A percentile compares a stretch with the other conserved stretches of the same genome.
These are phyloP conservation scores for Caenorhabditis angaria DNA, from an alignment of 2,888 invertebrate species.

Conservation along the genomic window DNA sequence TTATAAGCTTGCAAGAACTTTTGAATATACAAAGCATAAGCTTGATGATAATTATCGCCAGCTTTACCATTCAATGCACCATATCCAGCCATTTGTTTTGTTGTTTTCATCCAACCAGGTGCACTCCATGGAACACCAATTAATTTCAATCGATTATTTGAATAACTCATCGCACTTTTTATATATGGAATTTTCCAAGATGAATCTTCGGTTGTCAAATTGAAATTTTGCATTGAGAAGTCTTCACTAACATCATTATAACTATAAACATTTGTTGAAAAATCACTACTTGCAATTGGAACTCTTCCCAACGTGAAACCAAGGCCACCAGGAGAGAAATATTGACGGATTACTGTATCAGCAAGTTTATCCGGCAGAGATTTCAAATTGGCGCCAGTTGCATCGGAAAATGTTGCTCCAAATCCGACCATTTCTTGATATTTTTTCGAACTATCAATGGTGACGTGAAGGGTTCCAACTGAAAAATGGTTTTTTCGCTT, in stretches of 20 bases:
- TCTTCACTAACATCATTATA: slow-evolving; percentile 34
- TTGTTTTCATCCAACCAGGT: slow-evolving; percentile 38
- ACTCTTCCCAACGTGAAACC: slow-evolving; percentile 23
- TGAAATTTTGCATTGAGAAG: slow-evolving; percentile 28
- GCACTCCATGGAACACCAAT: slow-evolving; percentile 38
- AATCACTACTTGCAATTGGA: slow-evolving; percentile 37
- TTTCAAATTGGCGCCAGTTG: slow-evolving; percentile 30
- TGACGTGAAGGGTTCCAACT: slow-evolving; percentile 28
- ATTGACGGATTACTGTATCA: slow-evolving; percentile 24
- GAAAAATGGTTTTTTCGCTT: no score
- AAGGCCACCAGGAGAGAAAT: slow-evolving; percentile 18
- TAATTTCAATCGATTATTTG: slow-evolving; percentile 28
- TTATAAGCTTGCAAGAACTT: slow-evolving; percentile 83
- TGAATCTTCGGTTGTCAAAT: slow-evolving; percentile 20
- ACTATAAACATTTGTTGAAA: slow-evolving; percentile 28
- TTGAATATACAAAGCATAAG: slow-evolving; percentile 22
- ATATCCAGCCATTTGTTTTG: slow-evolving; percentile 23
- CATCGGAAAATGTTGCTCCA: slow-evolving; percentile 36
- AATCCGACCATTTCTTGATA: slow-evolving; percentile 35
- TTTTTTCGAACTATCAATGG: slow-evolving; percentile 28
- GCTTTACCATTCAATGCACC: slow-evolving; percentile 16
- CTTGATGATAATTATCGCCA: slow-evolving; percentile 28
- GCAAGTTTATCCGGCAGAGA: slow-evolving; percentile 29
- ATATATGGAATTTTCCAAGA: slow-evolving; percentile 41
- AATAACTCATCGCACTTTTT: slow-evolving; percentile 24